Base-by-base conservation (phyloP, 2,888 invertebrate species). In the Cryptocheilus praepositus region DNA sequence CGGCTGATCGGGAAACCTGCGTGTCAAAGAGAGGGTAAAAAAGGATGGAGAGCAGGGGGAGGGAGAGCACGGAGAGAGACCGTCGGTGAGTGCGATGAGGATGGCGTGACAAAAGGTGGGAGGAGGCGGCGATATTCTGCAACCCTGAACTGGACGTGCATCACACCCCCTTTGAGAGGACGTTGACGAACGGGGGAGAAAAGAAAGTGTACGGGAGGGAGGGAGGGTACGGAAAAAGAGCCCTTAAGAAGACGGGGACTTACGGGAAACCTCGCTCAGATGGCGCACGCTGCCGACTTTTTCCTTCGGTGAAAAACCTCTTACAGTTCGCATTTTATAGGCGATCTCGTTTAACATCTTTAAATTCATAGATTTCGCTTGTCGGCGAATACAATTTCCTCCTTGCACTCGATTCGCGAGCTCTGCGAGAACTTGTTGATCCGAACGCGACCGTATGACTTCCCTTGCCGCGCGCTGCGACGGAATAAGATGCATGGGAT, bases 1-100 rank as follows among this genome's bases (percentile, higher is more conserved):
- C 67, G 66, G 70, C 67, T 73, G 73, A 73, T 75, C 68, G 70
- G 66, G 64, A 64, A 72, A 70, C 67, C 69, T 70, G 74, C 63
- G 74, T 67, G 58, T 44, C 55, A 45, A 44, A 46, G 28, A 18
- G 60, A 61, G 43, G 60, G 45, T 21, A 13, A 43, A 22, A 15
- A 19, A 0, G 53, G 44, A 7, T 2, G 53, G 44, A 52, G 28
- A 22, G n/a, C 36, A 36, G 3, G 43, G 15, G 11, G 3, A 22
- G 15, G 21, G 25, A 53, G 57, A n/a, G 36, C 11, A 1, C 4
- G 5, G 36, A 36, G 36, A 7, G 36, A 36, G 5, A 25, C 25
- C 8, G 36, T 36, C 1, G 7, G 36, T 1, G 36, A 36, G 36
- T 36, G 11, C 49, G 15, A 46, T 11, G 56, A 51, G 15, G 16